Conservation (phyloP, 2,888 invertebrate species). For the Latheticus oryzae region DNA sequence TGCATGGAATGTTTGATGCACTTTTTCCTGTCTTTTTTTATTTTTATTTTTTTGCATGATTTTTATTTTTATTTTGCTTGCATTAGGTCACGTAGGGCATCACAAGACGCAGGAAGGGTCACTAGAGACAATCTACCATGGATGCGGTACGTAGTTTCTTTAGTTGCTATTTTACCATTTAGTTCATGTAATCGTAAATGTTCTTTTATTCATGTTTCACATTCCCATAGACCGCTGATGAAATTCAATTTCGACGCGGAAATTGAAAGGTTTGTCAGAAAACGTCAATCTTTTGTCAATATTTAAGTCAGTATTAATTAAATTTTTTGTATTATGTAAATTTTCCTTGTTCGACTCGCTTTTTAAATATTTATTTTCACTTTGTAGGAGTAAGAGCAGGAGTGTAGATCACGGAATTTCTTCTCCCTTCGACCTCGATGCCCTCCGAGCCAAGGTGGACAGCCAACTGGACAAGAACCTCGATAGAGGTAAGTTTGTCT, state of each 20-base stretch:
- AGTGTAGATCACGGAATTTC: conserved; percentile 92
- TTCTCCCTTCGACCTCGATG: conserved; percentile 86
- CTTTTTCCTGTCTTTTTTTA: conserved; percentile 21
- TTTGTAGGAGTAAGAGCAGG: conserved; percentile 88
- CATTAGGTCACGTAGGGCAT: conserved; percentile 87
- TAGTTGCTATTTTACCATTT: no score
- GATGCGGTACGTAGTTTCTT: conserved; percentile 58
- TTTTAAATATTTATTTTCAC: conserved; percentile 14
- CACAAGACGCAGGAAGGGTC: conserved; percentile 79
- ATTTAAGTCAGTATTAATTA: conserved; percentile 8
- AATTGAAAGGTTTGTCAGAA: conserved; percentile 20
- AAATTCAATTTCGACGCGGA: conserved; percentile 15
- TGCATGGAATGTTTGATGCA: conserved; percentile 24
- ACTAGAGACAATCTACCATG: conserved; percentile 61
- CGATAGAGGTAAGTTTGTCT: conserved; percentile 68
- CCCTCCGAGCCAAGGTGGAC: conserved; percentile 87
- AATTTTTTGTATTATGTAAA: conserved; percentile 8
- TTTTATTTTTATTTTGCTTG: conserved; percentile 47
- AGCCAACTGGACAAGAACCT: conserved; percentile 83
- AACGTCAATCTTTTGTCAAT: conserved; percentile 22
- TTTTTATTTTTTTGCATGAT: conserved; percentile 41
- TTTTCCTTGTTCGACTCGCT: not conserved
- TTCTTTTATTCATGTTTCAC: no score
- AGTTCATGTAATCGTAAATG: not conserved
- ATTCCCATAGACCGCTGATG: not conserved